Percentiles rank a stretch among this genome's conserved stretches.
Conservation (phyloP, 2,888 invertebrate species). For the Stenoptilia bipunctidactyla region DNA sequence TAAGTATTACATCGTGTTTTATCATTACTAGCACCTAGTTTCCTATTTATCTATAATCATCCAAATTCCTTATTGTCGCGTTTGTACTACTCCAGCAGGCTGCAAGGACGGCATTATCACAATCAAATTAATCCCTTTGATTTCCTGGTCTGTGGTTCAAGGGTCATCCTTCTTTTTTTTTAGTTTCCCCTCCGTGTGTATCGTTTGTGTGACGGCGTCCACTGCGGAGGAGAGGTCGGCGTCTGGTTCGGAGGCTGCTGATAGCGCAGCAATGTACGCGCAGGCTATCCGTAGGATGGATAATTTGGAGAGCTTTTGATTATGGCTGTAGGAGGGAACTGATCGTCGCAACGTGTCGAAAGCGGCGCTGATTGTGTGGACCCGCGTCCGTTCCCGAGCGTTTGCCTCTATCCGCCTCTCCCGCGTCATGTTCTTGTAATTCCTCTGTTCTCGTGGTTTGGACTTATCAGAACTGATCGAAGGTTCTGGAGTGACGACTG, state of each 20-base stretch:
- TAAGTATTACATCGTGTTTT: not conserved
- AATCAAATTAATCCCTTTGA: not conserved
- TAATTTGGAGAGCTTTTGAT: constrained; percentile 93
- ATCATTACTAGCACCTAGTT: not conserved
- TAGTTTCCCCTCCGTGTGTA: constrained; percentile 92
- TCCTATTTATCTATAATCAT: constrained; percentile 10
- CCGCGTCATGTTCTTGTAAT: constrained; percentile 96
- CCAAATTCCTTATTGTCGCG: constrained; percentile 36
- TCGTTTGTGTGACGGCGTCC: constrained; percentile 89
- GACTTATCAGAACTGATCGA: constrained; percentile 25
- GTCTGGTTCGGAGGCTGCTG: constrained; percentile 78
- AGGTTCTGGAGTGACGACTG: constrained; percentile 34
- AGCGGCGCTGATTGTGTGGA: constrained; percentile 96
- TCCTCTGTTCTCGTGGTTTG: constrained; percentile 77
- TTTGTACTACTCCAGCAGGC: constrained; percentile 48
- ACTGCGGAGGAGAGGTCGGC: constrained; percentile 82
- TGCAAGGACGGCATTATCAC: constrained; percentile 29
- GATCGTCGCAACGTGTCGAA: constrained; percentile 89
- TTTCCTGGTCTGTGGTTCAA: constrained; percentile 24
- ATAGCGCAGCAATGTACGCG: constrained; percentile 91
- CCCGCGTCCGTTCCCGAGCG: constrained; percentile 91
- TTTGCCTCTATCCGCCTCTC: constrained; percentile 95
- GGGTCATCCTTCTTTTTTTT: constrained; percentile 87
- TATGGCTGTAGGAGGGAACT: constrained; percentile 92
- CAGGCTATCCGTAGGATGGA: constrained; percentile 94